phyloP scores from a whole-genome alignment of 2,113 vertebrate species.

The Diphyllodes magnificus region DNA sequence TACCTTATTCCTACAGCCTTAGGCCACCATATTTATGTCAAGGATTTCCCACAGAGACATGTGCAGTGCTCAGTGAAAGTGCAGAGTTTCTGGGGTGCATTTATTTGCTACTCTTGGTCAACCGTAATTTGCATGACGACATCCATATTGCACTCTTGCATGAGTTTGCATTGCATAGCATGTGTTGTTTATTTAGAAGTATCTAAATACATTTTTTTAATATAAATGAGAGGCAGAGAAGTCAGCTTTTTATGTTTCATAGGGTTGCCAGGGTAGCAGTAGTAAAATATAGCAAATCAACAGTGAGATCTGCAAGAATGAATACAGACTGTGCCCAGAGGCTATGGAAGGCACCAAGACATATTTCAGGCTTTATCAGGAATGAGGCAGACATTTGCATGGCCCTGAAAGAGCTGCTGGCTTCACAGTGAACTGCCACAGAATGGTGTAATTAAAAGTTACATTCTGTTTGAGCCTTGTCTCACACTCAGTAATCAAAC shows the following conservation, averaged over 20 bases:
- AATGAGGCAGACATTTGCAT: slow-evolving; percentile 42
- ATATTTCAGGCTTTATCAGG: slow-evolving; percentile 47
- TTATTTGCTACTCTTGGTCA: neutral
- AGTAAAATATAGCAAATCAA: slow-evolving; percentile 45
- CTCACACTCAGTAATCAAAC: slow-evolving; percentile 54
- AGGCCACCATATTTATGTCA: neutral
- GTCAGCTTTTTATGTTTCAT: slow-evolving; percentile 30
- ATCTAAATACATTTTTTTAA: neutral
- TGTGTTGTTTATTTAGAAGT: slow-evolving; percentile 10
- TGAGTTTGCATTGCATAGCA: neutral
- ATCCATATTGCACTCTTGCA: neutral
- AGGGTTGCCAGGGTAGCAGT: slow-evolving; percentile 50
- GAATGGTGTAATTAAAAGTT: slow-evolving; percentile 59
- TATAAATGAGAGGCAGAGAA: slow-evolving; percentile 1
- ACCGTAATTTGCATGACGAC: neutral
- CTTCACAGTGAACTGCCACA: slow-evolving; percentile 31
- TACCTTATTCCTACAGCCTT: neutral
- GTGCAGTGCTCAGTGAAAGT: neutral
- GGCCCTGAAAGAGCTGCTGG: slow-evolving; percentile 7
- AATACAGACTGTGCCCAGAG: slow-evolving; percentile 37
- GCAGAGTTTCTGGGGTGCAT: neutral
- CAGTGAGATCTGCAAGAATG: slow-evolving; percentile 42
- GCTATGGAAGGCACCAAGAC: slow-evolving; percentile 42
- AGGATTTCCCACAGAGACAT: neutral
- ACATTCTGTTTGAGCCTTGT: slow-evolving; percentile 37